A percentile compares a stretch with the other conserved stretches of the same genome.
Evolutionary conservation across 2,888 invertebrate genomes (phyloP).

Genomic region (Mimumesa dahlbomi): DNA sequence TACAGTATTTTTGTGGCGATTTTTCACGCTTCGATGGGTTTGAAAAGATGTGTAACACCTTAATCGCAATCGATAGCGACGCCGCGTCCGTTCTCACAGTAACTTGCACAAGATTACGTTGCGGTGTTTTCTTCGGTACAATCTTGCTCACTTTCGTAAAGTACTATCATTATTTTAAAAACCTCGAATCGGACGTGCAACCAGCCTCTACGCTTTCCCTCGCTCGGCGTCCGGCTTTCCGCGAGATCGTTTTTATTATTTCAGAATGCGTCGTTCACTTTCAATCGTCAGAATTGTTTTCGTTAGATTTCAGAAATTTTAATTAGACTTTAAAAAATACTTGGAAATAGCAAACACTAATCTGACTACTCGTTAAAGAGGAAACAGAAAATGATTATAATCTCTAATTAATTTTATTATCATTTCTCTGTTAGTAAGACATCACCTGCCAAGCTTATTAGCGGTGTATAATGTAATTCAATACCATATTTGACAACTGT

Average conservation of each 20-base stretch:
- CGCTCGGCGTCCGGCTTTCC: not conserved
- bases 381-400: too few species aligned
- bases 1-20: not conserved
- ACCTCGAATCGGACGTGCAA: conserved; percentile 3
- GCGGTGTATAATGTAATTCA: too few species aligned
- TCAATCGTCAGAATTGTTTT: too few species aligned
- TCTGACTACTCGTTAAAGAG: too few species aligned
- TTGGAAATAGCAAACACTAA: too few species aligned
- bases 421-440: too few species aligned
- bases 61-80: not conserved
- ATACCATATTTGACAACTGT: too few species aligned
- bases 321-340: too few species aligned
- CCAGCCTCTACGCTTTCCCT: conserved; percentile 1
- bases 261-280: not conserved
- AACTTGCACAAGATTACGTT: conserved; percentile 10
- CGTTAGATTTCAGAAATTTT: too few species aligned
- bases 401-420: too few species aligned
- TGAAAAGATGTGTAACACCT: not conserved
- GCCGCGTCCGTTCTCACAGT: not conserved
- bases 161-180: not conserved
- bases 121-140: not conserved
- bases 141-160: not conserved
- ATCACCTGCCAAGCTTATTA: too few species aligned
- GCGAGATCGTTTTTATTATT: conserved; percentile 1
- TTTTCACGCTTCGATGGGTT: not conserved